These are phyloP conservation scores for Lepidonotus clava DNA, from an alignment of 2,888 invertebrate species.

Conservation along the genomic window DNA sequence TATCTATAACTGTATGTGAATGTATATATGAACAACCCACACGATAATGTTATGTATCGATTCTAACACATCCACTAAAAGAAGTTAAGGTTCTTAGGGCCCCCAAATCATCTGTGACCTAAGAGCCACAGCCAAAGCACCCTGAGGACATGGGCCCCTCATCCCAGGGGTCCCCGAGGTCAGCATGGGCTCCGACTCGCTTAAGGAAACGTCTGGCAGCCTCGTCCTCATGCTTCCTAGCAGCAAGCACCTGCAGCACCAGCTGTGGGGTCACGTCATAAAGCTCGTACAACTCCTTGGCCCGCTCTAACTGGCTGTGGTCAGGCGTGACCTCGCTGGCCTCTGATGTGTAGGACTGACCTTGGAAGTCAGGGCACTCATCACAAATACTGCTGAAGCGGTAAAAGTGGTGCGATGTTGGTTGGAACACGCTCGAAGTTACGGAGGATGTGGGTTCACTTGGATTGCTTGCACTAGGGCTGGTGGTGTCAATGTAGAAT, in stretches of 20 bases:
- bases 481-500: no score
- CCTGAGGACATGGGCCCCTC: background rate
- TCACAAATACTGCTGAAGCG: background rate
- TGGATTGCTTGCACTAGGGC: no score
- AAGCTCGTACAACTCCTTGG: background rate
- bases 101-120: background rate
- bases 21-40: no score
- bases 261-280: conserved; percentile 20
- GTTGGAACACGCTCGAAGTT: background rate
- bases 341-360: background rate
- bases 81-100: no score
- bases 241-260: background rate
- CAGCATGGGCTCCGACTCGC: background rate
- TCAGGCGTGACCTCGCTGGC: background rate
- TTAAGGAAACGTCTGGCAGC: background rate
- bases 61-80: no score
- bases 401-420: background rate
- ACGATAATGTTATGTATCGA: no score
- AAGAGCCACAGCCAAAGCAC: background rate
- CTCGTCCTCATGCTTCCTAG: background rate
- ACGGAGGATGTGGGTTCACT: no score
- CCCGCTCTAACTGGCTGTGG: background rate
- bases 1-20: no score
- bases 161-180: background rate
- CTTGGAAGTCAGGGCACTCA: background rate